Evolutionary conservation across 1,140 invertebrate genomes (phyloP).

Genomic region (Camponotus floridanus): DNA sequence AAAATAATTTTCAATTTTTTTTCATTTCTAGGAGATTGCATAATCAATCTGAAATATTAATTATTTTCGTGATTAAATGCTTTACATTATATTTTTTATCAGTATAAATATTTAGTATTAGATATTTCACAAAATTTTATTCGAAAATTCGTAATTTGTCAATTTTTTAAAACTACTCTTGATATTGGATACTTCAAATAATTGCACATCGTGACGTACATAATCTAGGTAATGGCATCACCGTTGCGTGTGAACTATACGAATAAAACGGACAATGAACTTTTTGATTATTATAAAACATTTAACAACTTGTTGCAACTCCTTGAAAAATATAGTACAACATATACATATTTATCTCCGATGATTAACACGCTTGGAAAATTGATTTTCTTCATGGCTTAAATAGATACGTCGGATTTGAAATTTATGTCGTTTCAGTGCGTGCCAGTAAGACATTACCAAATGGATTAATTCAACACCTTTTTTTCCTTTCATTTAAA

Average conservation of each 20-base stretch:
- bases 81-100: background rate
- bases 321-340: slow-evolving; percentile 1
- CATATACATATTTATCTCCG: background rate
- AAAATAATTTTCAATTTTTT: slow-evolving; percentile 17
- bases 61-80: background rate
- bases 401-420: background rate
- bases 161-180: background rate
- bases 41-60: background rate
- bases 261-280: slow-evolving; percentile 11
- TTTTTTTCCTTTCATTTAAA: slow-evolving; percentile 4
- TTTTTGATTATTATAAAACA: slow-evolving; percentile 37
- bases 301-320: slow-evolving; percentile 44
- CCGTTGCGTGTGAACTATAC: slow-evolving; percentile 36
- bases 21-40: background rate
- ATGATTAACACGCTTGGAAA: background rate
- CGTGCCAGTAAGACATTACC: background rate
- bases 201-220: background rate
- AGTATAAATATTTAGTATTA: too few relatives aligned
- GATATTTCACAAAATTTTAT: background rate
- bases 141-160: slow-evolving; percentile 18
- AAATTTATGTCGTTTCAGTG: background rate
- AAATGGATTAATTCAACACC: background rate
- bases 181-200: slow-evolving; percentile 11
- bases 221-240: slow-evolving; percentile 20
- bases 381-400: background rate